phyloP scores from a whole-genome alignment of 92 coral and sea anemone species.

The Ricordea florida region DNA sequence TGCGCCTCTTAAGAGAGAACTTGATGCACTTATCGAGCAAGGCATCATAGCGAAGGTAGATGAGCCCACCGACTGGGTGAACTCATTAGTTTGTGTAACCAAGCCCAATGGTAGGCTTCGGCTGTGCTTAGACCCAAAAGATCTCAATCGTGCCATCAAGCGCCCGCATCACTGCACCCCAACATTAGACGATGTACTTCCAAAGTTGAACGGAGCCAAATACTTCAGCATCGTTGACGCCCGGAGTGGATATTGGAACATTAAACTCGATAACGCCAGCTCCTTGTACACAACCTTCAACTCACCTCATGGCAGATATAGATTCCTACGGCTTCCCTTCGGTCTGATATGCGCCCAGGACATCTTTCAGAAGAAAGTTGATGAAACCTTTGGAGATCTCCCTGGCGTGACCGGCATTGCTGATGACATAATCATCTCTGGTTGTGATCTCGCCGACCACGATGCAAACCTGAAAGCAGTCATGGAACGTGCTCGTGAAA shows the following conservation, averaged over 20 bases:
- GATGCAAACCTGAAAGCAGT: conserved; percentile 63
- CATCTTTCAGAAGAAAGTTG: conserved; percentile 64
- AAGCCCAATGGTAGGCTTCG: too few species aligned
- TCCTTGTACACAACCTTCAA: conserved; percentile 46
- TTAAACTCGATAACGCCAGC: conserved; percentile 48
- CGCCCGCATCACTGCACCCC: too few species aligned
- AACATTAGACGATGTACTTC: conserved; percentile 35
- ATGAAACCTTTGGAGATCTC: conserved; percentile 55
- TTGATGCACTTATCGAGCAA: neutral
- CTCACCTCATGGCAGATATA: conserved; percentile 61
- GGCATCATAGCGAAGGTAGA: too few species aligned
- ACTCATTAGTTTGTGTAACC: too few species aligned
- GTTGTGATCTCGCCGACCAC: conserved; percentile 28
- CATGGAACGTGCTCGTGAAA: conserved; percentile 59
- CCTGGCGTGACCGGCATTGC: conserved; percentile 68
- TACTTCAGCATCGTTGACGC: conserved; percentile 55
- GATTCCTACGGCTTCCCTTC: conserved; percentile 54
- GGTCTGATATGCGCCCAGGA: conserved; percentile 57
- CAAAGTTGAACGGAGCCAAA: conserved; percentile 48
- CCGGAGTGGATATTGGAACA: conserved; percentile 68
- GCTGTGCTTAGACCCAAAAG: too few species aligned
- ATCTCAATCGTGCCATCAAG: too few species aligned
- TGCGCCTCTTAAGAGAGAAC: too few species aligned
- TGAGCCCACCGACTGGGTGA: too few species aligned
- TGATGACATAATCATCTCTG: too few species aligned